Conservation (phyloP, 2,888 invertebrate species). For the Erannis defoliaria region DNA sequence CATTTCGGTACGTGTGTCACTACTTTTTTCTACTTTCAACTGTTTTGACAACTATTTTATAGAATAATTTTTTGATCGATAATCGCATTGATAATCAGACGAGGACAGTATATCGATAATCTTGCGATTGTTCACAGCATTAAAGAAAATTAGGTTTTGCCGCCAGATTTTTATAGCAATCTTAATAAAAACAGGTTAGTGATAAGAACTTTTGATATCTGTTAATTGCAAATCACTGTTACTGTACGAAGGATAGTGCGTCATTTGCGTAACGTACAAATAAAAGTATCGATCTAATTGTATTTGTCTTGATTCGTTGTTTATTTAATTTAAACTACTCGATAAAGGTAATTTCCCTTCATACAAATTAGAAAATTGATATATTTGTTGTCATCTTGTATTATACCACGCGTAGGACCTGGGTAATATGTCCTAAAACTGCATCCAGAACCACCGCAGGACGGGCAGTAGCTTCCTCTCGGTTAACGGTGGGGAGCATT, state of each 20-base stretch:
- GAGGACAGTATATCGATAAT: slow-evolving; percentile 12
- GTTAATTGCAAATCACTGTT: slow-evolving; percentile 14
- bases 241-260: slow-evolving; percentile 1
- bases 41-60: slow-evolving; percentile 14
- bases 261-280: background rate
- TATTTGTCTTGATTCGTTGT: background rate
- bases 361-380: too few species aligned
- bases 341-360: background rate
- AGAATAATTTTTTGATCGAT: slow-evolving; percentile 8
- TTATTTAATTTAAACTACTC: background rate
- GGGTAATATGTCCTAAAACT: too few species aligned
- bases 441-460: too few species aligned
- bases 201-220: slow-evolving; percentile 36
- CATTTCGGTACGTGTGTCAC: slow-evolving; percentile 1
- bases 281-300: background rate
- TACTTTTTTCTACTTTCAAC: background rate
- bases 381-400: too few species aligned
- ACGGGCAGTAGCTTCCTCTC: too few species aligned
- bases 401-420: too few species aligned
- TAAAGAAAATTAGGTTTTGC: slow-evolving; percentile 36
- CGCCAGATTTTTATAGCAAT: slow-evolving; percentile 32
- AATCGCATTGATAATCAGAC: slow-evolving; percentile 7
- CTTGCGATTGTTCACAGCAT: slow-evolving; percentile 23
- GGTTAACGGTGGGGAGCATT: too few species aligned
- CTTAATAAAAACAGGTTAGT: slow-evolving; percentile 24